Conservation (phyloP, 2,797 vertebrate species). For the Falco peregrinus region DNA sequence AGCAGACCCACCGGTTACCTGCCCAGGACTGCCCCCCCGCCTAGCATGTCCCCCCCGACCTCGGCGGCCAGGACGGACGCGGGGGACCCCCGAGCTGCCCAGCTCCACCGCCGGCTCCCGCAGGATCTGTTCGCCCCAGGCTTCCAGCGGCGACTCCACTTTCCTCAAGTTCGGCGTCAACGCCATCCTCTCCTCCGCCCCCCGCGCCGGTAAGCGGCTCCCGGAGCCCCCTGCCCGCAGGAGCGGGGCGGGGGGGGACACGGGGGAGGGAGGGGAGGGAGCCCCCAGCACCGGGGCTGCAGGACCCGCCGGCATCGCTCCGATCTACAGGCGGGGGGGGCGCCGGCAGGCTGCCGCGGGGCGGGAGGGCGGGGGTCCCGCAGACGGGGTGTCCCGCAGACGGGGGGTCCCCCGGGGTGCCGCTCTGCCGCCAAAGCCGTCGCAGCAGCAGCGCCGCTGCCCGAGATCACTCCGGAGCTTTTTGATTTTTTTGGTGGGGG, state of each 20-base stretch:
- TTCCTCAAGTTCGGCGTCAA: slow-evolving; percentile 96
- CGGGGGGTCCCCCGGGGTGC: not conserved
- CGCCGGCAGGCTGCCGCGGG: not conserved
- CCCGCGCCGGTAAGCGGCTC: slow-evolving; percentile 83
- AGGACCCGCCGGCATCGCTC: not conserved
- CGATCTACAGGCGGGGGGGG: too few relatives aligned
- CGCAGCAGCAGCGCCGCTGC: fast-evolving
- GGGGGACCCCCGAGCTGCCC: slow-evolving; percentile 67
- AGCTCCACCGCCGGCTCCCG: slow-evolving; percentile 51
- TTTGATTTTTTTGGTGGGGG: not conserved
- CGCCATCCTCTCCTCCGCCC: slow-evolving; percentile 90
- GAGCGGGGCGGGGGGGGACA: too few relatives aligned
- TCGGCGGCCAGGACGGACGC: slow-evolving; percentile 76
- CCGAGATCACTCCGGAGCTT: too few relatives aligned
- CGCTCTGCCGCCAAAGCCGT: not conserved
- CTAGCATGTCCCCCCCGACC: slow-evolving; percentile 78
- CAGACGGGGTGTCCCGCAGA: fast-evolving
- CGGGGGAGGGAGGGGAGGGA: not conserved
- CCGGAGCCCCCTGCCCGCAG: not conserved
- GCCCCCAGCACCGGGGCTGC: fast-evolving
- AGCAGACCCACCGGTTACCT: slow-evolving; percentile 83
- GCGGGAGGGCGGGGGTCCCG: not conserved
- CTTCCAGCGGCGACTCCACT: slow-evolving; percentile 76
- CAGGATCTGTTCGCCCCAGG: slow-evolving; percentile 76
- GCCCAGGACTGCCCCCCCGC: slow-evolving; percentile 77